Conservation (phyloP, 2,113 vertebrate genomes). For the Bufo bufo region DNA sequence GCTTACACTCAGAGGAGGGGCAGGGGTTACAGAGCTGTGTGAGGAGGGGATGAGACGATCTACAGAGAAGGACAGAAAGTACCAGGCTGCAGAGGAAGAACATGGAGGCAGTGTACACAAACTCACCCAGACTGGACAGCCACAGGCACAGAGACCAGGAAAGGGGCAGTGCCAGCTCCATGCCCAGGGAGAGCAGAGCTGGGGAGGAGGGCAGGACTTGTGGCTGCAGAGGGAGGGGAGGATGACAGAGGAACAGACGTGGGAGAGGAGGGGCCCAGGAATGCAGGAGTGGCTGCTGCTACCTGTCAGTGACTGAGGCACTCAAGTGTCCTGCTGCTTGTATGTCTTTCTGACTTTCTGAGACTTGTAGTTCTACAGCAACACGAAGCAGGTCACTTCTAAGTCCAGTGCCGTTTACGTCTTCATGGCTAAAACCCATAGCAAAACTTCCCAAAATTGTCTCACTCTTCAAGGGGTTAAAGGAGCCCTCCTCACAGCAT, state of each 20-base stretch:
- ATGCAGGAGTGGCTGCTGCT: conserved; percentile 15
- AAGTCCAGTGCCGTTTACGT: too few relatives aligned
- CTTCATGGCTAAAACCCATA: background rate
- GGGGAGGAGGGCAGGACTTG: conserved; percentile 30
- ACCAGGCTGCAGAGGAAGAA: background rate
- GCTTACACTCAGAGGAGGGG: conserved; percentile 19
- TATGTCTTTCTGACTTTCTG: background rate
- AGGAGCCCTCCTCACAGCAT: too few relatives aligned
- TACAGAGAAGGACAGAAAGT: background rate
- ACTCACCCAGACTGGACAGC: conserved; percentile 46
- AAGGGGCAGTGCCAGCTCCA: conserved; percentile 56
- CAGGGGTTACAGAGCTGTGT: background rate
- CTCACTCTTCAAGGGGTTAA: too few relatives aligned
- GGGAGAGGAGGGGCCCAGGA: conserved; percentile 12
- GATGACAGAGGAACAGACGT: conserved; percentile 18
- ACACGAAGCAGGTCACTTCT: background rate
- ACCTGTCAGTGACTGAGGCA: background rate
- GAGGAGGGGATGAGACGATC: background rate
- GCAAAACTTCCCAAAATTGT: background rate
- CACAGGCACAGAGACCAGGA: conserved; percentile 46
- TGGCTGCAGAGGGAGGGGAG: conserved; percentile 5
- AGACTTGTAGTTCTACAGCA: conserved; percentile 6
- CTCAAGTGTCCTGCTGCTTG: too few relatives aligned
- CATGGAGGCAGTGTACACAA: background rate
- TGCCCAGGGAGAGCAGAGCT: conserved; percentile 30